phyloP scores from a whole-genome alignment of 2,113 vertebrate species.

The Mormoops blainvillei region DNA sequence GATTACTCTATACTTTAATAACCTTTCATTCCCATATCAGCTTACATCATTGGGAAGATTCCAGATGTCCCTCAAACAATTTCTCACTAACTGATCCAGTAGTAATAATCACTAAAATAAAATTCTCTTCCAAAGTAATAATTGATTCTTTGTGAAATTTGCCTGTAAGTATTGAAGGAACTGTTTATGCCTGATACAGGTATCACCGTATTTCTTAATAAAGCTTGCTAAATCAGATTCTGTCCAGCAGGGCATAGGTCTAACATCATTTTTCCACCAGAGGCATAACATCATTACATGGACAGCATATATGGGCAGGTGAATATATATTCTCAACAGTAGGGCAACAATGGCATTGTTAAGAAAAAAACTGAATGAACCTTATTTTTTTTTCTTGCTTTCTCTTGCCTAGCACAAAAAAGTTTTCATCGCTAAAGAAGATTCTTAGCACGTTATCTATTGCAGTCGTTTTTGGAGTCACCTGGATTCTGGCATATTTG shows the following conservation, averaged over 20 bases:
- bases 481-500: constrained; percentile 79
- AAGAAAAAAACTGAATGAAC: neutral
- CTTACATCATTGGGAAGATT: neutral
- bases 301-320: neutral
- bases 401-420: constrained; percentile 73
- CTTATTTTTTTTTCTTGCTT: neutral
- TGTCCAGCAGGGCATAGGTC: neutral
- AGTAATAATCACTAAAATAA: neutral
- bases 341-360: neutral
- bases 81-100: neutral
- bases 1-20: neutral
- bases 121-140: neutral
- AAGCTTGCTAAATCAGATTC: neutral
- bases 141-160: neutral
- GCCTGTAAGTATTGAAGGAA: neutral
- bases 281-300: neutral
- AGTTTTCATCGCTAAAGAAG: constrained; percentile 72
- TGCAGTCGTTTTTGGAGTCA: constrained; percentile 74
- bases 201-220: neutral
- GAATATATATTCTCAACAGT: neutral
- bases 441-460: constrained; percentile 71
- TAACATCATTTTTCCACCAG: neutral
- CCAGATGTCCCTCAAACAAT: neutral
- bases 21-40: neutral
- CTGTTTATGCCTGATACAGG: neutral